Percentiles rank a stretch among this genome's conserved stretches.
These are phyloP conservation scores for Drosophila mulleri DNA, from an alignment of 2,888 invertebrate genomes.

Conservation along the genomic window DNA sequence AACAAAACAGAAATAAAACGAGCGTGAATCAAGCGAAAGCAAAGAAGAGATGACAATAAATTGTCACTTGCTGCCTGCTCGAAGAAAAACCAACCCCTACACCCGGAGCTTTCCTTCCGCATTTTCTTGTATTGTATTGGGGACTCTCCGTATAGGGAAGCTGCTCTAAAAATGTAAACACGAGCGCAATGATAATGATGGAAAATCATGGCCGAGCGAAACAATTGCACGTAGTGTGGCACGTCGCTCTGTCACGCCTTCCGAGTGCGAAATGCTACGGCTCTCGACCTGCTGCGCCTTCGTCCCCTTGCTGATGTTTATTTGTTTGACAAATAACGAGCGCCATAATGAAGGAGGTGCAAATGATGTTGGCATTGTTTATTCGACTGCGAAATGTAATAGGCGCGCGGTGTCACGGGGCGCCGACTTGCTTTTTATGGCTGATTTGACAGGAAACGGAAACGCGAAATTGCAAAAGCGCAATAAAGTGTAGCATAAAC, in stretches of 20 bases:
- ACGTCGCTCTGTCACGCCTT: slow-evolving; percentile 46
- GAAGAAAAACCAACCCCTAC: slow-evolving; percentile 2
- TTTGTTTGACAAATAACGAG: slow-evolving; percentile 82
- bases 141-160: slow-evolving; percentile 31
- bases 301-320: slow-evolving; percentile 56
- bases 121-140: slow-evolving; percentile 21
- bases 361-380: slow-evolving; percentile 82
- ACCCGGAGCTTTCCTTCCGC: neutral
- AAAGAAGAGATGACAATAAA: slow-evolving; percentile 77
- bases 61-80: slow-evolving; percentile 65
- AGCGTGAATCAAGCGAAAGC: slow-evolving; percentile 53
- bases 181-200: slow-evolving; percentile 76
- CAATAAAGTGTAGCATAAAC: slow-evolving; percentile 81
- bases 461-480: slow-evolving; percentile 81
- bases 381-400: slow-evolving; percentile 81
- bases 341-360: slow-evolving; percentile 82
- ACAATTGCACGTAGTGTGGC: slow-evolving; percentile 73
- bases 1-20: slow-evolving; percentile 44
- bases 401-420: slow-evolving; percentile 72
- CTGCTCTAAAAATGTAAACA: slow-evolving; percentile 72
- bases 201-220: slow-evolving; percentile 70
- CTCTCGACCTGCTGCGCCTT: neutral
- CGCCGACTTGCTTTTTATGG: slow-evolving; percentile 72
- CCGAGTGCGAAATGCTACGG: slow-evolving; percentile 2
- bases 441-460: slow-evolving; percentile 81